These are phyloP conservation scores for Siniperca knerii DNA, from an alignment of 2,113 vertebrate genomes.

Conservation along the genomic window DNA sequence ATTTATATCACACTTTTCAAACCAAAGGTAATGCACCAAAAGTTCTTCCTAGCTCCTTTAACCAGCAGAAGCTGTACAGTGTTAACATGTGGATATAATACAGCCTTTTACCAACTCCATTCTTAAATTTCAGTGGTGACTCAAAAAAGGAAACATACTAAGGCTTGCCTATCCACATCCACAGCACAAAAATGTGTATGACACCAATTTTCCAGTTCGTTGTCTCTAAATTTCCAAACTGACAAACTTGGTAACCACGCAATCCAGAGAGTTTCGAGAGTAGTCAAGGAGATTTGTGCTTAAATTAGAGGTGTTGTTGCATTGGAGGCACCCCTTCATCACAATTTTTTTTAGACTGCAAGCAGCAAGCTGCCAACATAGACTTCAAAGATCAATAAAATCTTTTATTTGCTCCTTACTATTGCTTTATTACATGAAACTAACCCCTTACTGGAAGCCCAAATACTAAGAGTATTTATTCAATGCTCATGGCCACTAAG, in stretches of 20 bases:
- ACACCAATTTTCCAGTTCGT: constrained; percentile 65
- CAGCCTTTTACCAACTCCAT: constrained; percentile 23
- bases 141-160: constrained; percentile 39
- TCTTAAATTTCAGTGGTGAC: constrained; percentile 44
- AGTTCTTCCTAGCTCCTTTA: background rate
- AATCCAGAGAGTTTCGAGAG: constrained; percentile 18
- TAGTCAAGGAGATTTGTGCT: constrained; percentile 3
- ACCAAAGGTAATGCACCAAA: constrained; percentile 1
- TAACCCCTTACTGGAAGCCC: background rate
- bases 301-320: background rate
- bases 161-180: constrained; percentile 37
- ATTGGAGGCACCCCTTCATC: background rate
- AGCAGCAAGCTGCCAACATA: background rate
- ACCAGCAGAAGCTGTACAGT: background rate
- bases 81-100: constrained; percentile 33
- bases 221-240: constrained; percentile 51
- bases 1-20: constrained; percentile 36
- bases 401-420: background rate
- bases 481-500: background rate
- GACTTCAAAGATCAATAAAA: background rate
- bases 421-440: constrained; percentile 22
- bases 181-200: constrained; percentile 44
- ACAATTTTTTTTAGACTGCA: background rate
- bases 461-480: background rate
- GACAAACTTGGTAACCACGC: constrained; percentile 36